These are phyloP conservation scores for Cynodonichthys magdalenae DNA, from an alignment of 2,797 vertebrate species.

Conservation along the genomic window DNA sequence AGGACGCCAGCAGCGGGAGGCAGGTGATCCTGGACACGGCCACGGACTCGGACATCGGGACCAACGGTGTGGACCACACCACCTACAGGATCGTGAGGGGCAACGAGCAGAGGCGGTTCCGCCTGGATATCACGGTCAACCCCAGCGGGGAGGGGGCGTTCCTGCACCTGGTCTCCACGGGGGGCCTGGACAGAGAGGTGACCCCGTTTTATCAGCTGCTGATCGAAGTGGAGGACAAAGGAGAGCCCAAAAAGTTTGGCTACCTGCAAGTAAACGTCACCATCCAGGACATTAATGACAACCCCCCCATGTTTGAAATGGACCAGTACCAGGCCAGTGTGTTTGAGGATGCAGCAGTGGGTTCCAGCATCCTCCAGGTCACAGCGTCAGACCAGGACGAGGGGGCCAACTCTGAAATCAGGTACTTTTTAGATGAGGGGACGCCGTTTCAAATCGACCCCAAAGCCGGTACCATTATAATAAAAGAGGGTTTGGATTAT, in stretches of 20 bases:
- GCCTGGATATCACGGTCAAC: conserved; percentile 96
- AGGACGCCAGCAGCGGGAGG: conserved; percentile 94
- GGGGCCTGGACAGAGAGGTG: conserved; percentile 92
- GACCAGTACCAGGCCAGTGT: conserved; percentile 90
- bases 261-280: conserved; percentile 97
- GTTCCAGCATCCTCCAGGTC: conserved; percentile 90
- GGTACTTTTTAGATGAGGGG: conserved; percentile 90
- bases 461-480: conserved; percentile 89
- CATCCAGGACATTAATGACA: conserved; percentile 96
- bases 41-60: conserved; percentile 93
- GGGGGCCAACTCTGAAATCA: conserved; percentile 91
- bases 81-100: conserved; percentile 94
- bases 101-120: conserved; percentile 92
- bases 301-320: conserved; percentile 90
- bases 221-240: conserved; percentile 96
- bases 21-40: conserved; percentile 97
- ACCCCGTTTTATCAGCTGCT: conserved; percentile 91
- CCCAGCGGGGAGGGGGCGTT: conserved; percentile 98
- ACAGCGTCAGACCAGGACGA: conserved; percentile 91
- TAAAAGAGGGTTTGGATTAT: conserved; percentile 91
- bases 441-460: conserved; percentile 95
- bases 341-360: conserved; percentile 90
- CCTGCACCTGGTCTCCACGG: conserved; percentile 92
- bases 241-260: conserved; percentile 90
- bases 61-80: conserved; percentile 94